Evolutionary conservation across 2,888 invertebrate species (phyloP).

Genomic region (Copidosoma aretas): DNA sequence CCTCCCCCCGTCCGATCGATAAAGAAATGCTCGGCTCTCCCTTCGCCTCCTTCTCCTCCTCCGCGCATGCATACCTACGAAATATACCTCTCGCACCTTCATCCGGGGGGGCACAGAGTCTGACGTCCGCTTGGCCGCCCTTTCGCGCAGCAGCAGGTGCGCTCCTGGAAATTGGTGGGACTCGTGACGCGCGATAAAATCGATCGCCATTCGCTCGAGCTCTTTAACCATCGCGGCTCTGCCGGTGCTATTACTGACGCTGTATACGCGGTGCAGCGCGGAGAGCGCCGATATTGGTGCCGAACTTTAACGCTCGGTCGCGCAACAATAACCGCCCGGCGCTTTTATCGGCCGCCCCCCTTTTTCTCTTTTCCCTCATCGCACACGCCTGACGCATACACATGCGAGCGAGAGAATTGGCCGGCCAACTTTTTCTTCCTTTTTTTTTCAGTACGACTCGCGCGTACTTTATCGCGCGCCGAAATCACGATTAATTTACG

Average conservation of each 20-base stretch:
- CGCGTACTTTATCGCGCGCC: slow-evolving; percentile 6
- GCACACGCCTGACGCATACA: too few species aligned
- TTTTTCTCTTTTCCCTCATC: not conserved
- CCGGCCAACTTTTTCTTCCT: not conserved
- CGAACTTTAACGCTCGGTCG: slow-evolving; percentile 50
- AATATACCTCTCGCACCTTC: too few species aligned
- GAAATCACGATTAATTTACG: slow-evolving; percentile 15
- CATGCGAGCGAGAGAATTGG: too few species aligned
- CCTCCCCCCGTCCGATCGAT: slow-evolving; percentile 24
- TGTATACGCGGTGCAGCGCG: not conserved
- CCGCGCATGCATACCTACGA: too few species aligned
- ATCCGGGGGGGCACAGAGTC: slow-evolving; percentile 1
- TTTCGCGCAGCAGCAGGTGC: slow-evolving; percentile 37
- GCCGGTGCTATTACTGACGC: too few species aligned
- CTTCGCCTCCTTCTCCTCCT: too few species aligned
- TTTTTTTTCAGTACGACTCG: not conserved
- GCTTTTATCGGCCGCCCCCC: slow-evolving; percentile 42
- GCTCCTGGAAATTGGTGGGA: slow-evolving; percentile 45
- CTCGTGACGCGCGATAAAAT: slow-evolving; percentile 47
- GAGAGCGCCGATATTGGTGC: slow-evolving; percentile 37
- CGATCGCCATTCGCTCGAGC: slow-evolving; percentile 44
- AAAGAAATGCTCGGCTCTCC: slow-evolving; percentile 45
- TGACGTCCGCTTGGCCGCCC: slow-evolving; percentile 31
- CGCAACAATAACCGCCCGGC: slow-evolving; percentile 45
- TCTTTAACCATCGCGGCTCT: not conserved